These are phyloP conservation scores for Megathymus violae DNA, from an alignment of 1,140 invertebrate genomes.

Conservation along the genomic window DNA sequence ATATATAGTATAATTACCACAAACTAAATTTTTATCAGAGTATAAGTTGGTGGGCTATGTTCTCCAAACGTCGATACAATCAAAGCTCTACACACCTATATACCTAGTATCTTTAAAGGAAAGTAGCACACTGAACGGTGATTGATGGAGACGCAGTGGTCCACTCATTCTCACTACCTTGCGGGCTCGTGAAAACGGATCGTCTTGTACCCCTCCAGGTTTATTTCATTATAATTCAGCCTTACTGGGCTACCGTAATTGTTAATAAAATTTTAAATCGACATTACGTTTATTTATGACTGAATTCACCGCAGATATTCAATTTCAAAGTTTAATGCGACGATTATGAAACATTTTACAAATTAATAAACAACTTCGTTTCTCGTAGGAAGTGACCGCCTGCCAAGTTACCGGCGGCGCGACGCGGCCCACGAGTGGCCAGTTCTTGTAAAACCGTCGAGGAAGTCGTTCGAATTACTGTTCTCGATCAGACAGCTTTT, in stretches of 20 bases:
- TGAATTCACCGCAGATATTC: too few species aligned
- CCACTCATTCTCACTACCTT: not conserved
- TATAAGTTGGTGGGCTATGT: too few species aligned
- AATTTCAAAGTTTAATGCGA: too few species aligned
- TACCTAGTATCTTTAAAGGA: too few species aligned
- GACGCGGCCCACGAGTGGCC: not conserved
- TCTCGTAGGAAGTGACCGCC: not conserved
- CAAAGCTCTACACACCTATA: too few species aligned
- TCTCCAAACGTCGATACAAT: too few species aligned
- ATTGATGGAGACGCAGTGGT: not conserved
- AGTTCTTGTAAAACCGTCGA: not conserved
- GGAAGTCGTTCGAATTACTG: slow-evolving; percentile 1
- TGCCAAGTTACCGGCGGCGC: not conserved
- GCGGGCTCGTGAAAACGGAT: not conserved
- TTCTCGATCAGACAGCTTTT: slow-evolving; percentile 5
- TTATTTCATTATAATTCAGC: not conserved
- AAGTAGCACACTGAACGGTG: too few species aligned
- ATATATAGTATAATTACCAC: too few species aligned
- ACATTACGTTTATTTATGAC: too few species aligned
- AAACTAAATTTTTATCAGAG: too few species aligned
- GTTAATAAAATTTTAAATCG: not conserved
- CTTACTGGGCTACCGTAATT: not conserved
- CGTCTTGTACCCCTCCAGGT: too few species aligned
- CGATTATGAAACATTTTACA: not conserved
- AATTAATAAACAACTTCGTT: too few species aligned